Base-by-base conservation (phyloP, 2,797 vertebrate genomes). In the Enteromius radiatus region DNA sequence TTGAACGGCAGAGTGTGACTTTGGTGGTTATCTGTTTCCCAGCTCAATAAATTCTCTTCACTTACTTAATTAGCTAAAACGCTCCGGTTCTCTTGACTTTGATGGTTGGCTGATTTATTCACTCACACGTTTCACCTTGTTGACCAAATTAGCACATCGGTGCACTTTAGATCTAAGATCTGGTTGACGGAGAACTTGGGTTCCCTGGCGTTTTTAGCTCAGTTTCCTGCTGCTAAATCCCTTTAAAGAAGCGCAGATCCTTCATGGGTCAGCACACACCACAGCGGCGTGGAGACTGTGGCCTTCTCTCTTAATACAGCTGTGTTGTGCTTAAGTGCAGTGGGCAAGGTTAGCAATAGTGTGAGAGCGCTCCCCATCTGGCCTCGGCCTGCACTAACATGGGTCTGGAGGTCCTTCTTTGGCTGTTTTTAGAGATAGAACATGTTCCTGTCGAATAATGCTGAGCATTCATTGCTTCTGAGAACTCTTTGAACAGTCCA, bases 241-340 rank as follows among this genome's bases (percentile, higher is more conserved):
- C 61, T 68, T 71, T 64, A 56, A 78, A 83, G 70, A 67, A 69
- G 41, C 17, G 0, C 52, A 23, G 64, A 76, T 70, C 43, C 77
- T 83, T 84, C 78, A 81, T n/a, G 68, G 81, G 77, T 77, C 80
- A 81, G 80, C 52, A 52, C 67, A 71, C 65, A 23, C 21, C 54
- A 28, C 17, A 28, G 63, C 28, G 68, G 41, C 14, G 3, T 65
- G 61, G 70, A 80, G 78, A 78, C 52, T 61, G 69, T 8, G 59
- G 59, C 41, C 67, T 80, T 69, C 31, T 70, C 49, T 64, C 47
- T 56, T 78, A 81, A 76, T 67, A 78, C 68, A 56, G 64, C 64
- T 52, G 31, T 23, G 26, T 68, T 76, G 56, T 76, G 83, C 68
- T 71, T 86, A 78, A 88, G 80, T 77, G 61, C 61, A 81, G 64